A percentile compares a stretch with the other conserved stretches of the same genome.
Conservation (phyloP, 2,888 invertebrate species). For the Cephus spinipes region DNA sequence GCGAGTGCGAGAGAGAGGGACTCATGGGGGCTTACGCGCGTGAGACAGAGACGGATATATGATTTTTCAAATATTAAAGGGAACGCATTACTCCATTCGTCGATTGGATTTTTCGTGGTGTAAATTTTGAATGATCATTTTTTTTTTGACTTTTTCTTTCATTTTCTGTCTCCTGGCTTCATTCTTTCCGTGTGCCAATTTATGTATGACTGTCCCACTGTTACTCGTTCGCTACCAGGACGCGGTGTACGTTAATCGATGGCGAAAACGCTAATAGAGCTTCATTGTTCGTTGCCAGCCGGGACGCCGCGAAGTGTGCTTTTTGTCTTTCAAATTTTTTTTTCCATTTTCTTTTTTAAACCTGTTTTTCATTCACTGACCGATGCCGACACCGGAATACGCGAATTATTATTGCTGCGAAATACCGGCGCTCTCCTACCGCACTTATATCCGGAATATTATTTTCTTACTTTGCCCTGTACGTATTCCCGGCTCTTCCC, state of each 20-base stretch:
- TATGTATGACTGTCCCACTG: background rate
- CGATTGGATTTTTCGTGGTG: background rate
- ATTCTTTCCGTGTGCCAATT: background rate
- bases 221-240: background rate
- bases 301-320: background rate
- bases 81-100: no score
- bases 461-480: background rate
- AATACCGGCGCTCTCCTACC: background rate
- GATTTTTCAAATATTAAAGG: no score
- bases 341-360: background rate
- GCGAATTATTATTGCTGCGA: background rate
- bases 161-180: background rate
- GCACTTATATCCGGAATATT: background rate
- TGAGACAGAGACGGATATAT: background rate
- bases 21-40: background rate
- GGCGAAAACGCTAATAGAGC: no score
- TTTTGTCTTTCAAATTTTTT: no score
- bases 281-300: no score
- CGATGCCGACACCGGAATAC: slow-evolving; percentile 12
- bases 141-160: background rate
- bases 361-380: slow-evolving; percentile 7
- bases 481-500: background rate
- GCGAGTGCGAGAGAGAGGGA: background rate
- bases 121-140: background rate
- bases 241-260: no score